Percentiles rank a stretch among this genome's conserved stretches.
Evolutionary conservation across 2,113 vertebrate species (phyloP).

Genomic region (Oceanodroma tethys): DNA sequence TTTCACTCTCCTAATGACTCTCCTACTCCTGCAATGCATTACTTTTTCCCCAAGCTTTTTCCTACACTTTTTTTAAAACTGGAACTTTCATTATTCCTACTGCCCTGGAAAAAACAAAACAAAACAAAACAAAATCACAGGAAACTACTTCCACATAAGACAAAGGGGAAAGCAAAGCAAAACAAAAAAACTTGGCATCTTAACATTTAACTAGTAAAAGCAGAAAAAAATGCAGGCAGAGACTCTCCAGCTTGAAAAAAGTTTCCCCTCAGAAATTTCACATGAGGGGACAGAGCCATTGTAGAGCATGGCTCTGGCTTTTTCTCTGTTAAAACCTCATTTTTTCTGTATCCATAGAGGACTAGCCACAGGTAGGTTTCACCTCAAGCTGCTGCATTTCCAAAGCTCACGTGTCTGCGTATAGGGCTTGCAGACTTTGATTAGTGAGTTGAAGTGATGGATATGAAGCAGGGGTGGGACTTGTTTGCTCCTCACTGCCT

Average conservation of each 20-base stretch:
- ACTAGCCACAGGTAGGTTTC: not conserved
- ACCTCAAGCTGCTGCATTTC: not conserved
- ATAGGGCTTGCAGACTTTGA: not conserved
- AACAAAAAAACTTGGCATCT: not conserved
- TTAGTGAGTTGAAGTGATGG: not conserved
- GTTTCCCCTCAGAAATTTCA: not conserved
- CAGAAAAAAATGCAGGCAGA: not conserved
- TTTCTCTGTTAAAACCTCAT: not conserved
- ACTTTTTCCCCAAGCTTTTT: not conserved
- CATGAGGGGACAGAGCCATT: not conserved
- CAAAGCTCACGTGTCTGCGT: not conserved
- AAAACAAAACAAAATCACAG: not conserved
- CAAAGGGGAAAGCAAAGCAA: not conserved
- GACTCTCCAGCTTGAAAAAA: not conserved
- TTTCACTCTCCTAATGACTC: not conserved
- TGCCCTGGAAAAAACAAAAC: not conserved
- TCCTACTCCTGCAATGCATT: not conserved
- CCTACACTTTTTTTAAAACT: not conserved
- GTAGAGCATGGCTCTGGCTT: not conserved
- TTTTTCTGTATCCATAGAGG: not conserved
- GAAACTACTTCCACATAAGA: not conserved
- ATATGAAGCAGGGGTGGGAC: not conserved
- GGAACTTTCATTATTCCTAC: not conserved
- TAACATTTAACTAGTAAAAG: not conserved
- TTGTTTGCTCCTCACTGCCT: not conserved